Conservation (phyloP, 2,888 invertebrate genomes). For the Drosophila anomalata region DNA sequence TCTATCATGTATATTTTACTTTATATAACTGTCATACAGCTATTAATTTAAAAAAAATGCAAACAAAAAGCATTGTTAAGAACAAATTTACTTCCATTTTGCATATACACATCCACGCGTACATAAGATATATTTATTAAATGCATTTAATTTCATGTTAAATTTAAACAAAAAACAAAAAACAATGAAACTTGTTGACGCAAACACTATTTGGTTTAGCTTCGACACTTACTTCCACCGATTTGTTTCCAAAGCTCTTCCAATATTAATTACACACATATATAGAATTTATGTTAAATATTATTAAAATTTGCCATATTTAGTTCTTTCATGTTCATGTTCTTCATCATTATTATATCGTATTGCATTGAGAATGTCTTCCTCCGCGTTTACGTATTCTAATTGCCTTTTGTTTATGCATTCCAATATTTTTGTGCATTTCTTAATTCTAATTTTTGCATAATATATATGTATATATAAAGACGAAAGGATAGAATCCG, state of each 20-base stretch:
- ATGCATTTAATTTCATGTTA: slow-evolving; percentile 79
- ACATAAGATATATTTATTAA: slow-evolving; percentile 66
- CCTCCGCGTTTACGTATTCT: slow-evolving; percentile 44
- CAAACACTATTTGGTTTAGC: slow-evolving; percentile 69
- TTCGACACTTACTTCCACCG: slow-evolving; percentile 75
- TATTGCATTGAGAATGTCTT: slow-evolving; percentile 55
- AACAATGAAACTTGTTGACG: slow-evolving; percentile 54
- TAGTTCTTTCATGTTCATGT: slow-evolving; percentile 46
- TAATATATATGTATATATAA: slow-evolving; percentile 70
- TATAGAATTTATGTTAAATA: slow-evolving; percentile 45
- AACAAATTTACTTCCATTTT: slow-evolving; percentile 79
- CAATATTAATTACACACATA: slow-evolving; percentile 61
- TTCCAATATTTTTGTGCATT: slow-evolving; percentile 74
- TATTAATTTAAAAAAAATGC: slow-evolving; percentile 56
- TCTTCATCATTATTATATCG: not conserved
- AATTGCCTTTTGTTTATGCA: slow-evolving; percentile 73
- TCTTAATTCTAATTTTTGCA: slow-evolving; percentile 62
- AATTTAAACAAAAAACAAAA: slow-evolving; percentile 38
- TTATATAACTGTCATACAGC: slow-evolving; percentile 52
- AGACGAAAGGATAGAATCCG: slow-evolving; percentile 29
- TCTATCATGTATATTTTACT: slow-evolving; percentile 41
- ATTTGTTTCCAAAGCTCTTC: slow-evolving; percentile 79
- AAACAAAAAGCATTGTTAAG: slow-evolving; percentile 70
- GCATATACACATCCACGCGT: slow-evolving; percentile 43
- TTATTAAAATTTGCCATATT: slow-evolving; percentile 64